Evolutionary conservation across 1,140 invertebrate genomes (phyloP), one percentile per base, ranked within the genome.

Genomic region (Camponotus floridanus): DNA sequence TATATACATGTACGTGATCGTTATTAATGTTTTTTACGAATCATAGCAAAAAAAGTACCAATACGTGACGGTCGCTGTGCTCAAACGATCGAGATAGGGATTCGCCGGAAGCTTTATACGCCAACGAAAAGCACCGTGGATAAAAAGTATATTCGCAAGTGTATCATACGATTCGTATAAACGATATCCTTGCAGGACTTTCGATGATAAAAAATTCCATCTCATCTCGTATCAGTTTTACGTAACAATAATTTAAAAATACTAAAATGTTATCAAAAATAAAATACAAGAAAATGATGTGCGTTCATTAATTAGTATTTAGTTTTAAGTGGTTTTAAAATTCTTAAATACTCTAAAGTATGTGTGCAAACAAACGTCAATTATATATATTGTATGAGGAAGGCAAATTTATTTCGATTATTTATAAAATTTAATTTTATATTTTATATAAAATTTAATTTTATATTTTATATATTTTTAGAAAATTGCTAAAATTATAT

Each of bases 11-110:
- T 39, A 31, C 42, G 36, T 36, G 51, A 70, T 26, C 21, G 9
- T 80, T 68, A 57, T 70, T 57, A 70, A 70, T 55, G 13, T 15
- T 57, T 55, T 26, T 70, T 70, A 70, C 21, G 48, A 26, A 9
- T 21, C 33, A 55, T 68, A 57, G 45, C 33, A 45, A 57, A 70
- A 31, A 31, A 51, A 8, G 7, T 70, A 39, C 13, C 33, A 6
- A 80, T 70, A 55, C 26, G 65, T 57, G 18, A 67, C 7, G 13
- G 76, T 65, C 33, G 11, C 0, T 8, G 21, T 6, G 18, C 6
- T 36, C 61, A n/a, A 65, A 65, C 45, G 26, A 13, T 21, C 11
- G 39, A 64, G 61, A 65, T 45, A 65, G 13, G 18, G 11, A 33
- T 65, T 65, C 26, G 18, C 39, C 15, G 13, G 26, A 21, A 31